Percentiles rank a stretch among this genome's conserved stretches.
These are phyloP conservation scores for Amblyjoppa proteus DNA, from an alignment of 2,888 invertebrate genomes.

Conservation along the genomic window DNA sequence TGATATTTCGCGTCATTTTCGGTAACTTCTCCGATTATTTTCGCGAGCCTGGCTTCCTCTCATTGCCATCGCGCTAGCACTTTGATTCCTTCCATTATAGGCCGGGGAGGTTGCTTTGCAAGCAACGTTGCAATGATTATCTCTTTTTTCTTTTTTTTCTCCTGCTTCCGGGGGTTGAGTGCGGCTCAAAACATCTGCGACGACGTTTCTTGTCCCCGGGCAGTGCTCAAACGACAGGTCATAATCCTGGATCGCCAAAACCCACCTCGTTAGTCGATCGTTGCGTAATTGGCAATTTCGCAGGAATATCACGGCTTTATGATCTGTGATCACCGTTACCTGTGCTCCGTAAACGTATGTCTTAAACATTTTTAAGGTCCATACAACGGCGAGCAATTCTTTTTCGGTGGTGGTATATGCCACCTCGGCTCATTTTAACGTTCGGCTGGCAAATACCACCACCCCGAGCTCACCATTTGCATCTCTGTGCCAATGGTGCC, in stretches of 20 bases:
- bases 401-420: constrained; percentile 46
- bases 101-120: not conserved
- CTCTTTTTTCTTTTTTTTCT: not conserved
- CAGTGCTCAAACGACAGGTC: constrained; percentile 24
- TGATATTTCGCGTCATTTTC: too few relatives aligned
- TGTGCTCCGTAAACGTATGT: constrained; percentile 35
- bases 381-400: constrained; percentile 42
- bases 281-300: not conserved
- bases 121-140: not conserved
- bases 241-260: constrained; percentile 43
- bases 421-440: constrained; percentile 24
- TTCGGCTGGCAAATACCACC: constrained; percentile 71
- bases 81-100: too few relatives aligned
- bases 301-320: constrained; percentile 45
- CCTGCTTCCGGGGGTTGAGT: too few relatives aligned
- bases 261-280: constrained; percentile 31
- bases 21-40: too few relatives aligned
- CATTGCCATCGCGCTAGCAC: too few relatives aligned
- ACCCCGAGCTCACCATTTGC: constrained; percentile 46
- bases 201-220: constrained; percentile 37
- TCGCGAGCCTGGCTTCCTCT: too few relatives aligned
- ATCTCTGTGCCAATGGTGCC: constrained; percentile 48
- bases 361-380: constrained; percentile 21
- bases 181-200: not conserved
- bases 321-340: constrained; percentile 41